phyloP scores from a whole-genome alignment of 2,113 vertebrate species.

The Osmerus mordax region DNA sequence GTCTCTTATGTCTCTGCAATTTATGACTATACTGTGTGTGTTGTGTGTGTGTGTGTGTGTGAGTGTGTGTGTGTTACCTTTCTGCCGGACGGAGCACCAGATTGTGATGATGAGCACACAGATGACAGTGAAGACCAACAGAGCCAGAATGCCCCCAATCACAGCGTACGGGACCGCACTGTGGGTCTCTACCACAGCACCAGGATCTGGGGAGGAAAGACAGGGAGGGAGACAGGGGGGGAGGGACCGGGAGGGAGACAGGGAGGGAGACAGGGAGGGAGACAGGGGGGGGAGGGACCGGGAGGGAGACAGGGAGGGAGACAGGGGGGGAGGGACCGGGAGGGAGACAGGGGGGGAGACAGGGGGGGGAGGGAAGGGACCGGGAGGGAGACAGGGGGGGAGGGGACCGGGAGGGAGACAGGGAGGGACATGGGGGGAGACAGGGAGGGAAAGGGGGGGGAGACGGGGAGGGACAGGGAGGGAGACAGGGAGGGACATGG shows the following conservation, averaged over 20 bases:
- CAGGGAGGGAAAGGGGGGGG: not conserved
- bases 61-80: constrained; percentile 72
- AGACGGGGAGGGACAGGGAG: constrained; percentile 17
- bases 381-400: not conserved
- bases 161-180: constrained; percentile 87
- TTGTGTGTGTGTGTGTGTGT: constrained; percentile 21
- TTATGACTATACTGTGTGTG: not conserved
- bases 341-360: not conserved
- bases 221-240: too few relatives aligned
- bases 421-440: not conserved
- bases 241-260: too few relatives aligned
- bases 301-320: not conserved
- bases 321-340: too few relatives aligned
- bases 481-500: too few relatives aligned
- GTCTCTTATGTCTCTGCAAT: constrained; percentile 7
- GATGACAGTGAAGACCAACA: constrained; percentile 88
- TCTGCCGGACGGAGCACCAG: constrained; percentile 90
- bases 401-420: too few relatives aligned
- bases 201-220: constrained; percentile 73
- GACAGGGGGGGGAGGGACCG: too few relatives aligned
- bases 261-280: not conserved
- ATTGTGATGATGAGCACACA: constrained; percentile 89
- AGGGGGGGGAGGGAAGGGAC: not conserved
- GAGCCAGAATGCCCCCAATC: constrained; percentile 85
- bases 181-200: constrained; percentile 86